phyloP scores from a whole-genome alignment of 2,797 vertebrate species.

The Neomorphus geoffroyi region DNA sequence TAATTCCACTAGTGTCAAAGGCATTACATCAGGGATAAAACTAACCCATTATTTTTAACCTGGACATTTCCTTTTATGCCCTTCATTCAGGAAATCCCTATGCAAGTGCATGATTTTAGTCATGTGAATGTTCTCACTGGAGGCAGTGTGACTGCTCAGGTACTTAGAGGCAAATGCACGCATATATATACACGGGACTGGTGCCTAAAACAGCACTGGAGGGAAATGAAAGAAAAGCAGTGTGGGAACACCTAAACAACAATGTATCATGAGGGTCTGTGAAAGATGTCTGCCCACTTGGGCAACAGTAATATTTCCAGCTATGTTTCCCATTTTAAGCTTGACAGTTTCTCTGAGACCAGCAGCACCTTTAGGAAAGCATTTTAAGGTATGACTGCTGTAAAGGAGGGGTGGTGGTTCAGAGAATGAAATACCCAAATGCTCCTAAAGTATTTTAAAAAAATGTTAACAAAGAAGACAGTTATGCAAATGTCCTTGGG shows the following conservation, averaged over 20 bases:
- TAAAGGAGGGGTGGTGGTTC: neutral
- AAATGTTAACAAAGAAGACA: neutral
- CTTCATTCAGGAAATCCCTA: constrained; percentile 29
- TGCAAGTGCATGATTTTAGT: constrained; percentile 40
- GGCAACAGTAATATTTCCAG: neutral
- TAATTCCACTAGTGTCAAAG: constrained; percentile 56
- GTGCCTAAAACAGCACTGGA: neutral
- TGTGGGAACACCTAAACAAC: neutral
- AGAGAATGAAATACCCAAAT: neutral
- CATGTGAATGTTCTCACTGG: constrained; percentile 27
- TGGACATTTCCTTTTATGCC: constrained; percentile 16
- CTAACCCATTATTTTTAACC: constrained; percentile 50
- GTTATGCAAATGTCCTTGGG: constrained; percentile 51
- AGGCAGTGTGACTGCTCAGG: constrained; percentile 24
- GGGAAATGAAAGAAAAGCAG: neutral
- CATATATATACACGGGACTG: neutral
- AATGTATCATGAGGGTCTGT: neutral
- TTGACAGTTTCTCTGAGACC: neutral
- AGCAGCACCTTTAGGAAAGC: neutral
- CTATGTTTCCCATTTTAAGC: neutral
- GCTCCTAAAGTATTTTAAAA: neutral
- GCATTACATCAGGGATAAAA: constrained; percentile 28
- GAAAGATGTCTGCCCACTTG: neutral
- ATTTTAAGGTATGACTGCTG: neutral
- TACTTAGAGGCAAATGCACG: neutral